These are phyloP conservation scores for Drosophila sucinea DNA, from an alignment of 1,140 invertebrate species.

Conservation along the genomic window DNA sequence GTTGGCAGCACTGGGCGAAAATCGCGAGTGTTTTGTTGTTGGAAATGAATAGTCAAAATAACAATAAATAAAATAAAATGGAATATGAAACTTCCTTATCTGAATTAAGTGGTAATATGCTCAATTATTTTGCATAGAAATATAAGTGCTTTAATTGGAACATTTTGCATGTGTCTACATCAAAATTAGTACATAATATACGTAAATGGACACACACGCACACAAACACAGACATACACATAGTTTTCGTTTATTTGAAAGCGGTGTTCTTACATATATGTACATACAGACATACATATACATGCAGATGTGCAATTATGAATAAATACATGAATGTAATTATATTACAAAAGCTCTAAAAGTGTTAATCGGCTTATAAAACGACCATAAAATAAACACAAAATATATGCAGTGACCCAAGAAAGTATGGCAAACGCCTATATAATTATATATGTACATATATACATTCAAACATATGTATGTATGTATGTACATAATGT, in stretches of 20 bases:
- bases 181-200: conserved; percentile 11
- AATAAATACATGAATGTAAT: background rate
- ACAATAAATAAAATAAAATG: conserved; percentile 27
- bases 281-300: background rate
- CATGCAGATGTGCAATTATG: background rate
- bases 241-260: conserved; percentile 9
- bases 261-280: conserved; percentile 3
- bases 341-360: background rate
- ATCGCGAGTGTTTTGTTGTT: conserved; percentile 12
- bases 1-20: background rate
- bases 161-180: conserved; percentile 5
- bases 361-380: background rate
- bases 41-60: conserved; percentile 28
- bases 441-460: conserved; percentile 30
- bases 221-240: background rate
- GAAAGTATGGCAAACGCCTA: background rate
- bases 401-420: background rate
- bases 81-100: conserved; percentile 17
- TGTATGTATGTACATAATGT: conserved; percentile 11
- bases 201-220: conserved; percentile 5
- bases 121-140: background rate
- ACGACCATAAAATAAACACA: background rate
- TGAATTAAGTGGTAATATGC: conserved; percentile 24
- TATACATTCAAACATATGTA: conserved; percentile 45
- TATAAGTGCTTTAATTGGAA: background rate